Conservation (phyloP, 2,888 invertebrate genomes). For the Tenodera sinensis region DNA sequence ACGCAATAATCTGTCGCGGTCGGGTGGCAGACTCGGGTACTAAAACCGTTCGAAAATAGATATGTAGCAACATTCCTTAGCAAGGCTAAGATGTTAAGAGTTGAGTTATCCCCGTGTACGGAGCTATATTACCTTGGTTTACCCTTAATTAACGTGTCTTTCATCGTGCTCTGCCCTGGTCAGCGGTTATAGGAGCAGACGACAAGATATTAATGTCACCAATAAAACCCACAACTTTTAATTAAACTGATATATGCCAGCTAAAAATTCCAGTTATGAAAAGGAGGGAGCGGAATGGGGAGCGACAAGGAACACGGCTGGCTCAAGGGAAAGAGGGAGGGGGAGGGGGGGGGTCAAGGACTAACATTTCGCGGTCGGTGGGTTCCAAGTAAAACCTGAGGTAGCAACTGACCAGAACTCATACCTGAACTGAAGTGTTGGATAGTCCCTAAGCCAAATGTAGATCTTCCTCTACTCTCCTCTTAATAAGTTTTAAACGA, state of each 20-base stretch:
- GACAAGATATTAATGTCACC: conserved; percentile 22
- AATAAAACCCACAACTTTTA: conserved; percentile 21
- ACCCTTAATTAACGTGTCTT: neutral
- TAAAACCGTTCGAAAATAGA: neutral
- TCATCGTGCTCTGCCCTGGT: neutral
- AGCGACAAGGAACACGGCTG: neutral
- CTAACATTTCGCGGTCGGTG: conserved; percentile 4
- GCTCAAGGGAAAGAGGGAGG: neutral
- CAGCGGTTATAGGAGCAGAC: neutral
- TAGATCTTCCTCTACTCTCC: too few species aligned
- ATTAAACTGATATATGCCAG: conserved; percentile 20
- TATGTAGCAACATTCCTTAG: neutral
- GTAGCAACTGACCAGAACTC: neutral
- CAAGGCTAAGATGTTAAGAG: neutral
- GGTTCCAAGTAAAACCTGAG: neutral
- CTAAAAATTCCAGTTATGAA: conserved; percentile 18
- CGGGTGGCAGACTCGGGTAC: neutral
- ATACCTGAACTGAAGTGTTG: neutral
- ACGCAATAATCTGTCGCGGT: neutral
- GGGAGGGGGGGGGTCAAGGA: neutral
- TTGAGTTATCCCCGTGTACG: neutral
- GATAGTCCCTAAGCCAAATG: too few species aligned
- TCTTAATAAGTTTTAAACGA: too few species aligned
- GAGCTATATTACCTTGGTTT: neutral
- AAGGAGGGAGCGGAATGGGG: neutral